Evolutionary conservation across 1,140 invertebrate genomes (phyloP), one percentile per base, ranked within the genome.

Genomic region (Hermetia illucens): DNA sequence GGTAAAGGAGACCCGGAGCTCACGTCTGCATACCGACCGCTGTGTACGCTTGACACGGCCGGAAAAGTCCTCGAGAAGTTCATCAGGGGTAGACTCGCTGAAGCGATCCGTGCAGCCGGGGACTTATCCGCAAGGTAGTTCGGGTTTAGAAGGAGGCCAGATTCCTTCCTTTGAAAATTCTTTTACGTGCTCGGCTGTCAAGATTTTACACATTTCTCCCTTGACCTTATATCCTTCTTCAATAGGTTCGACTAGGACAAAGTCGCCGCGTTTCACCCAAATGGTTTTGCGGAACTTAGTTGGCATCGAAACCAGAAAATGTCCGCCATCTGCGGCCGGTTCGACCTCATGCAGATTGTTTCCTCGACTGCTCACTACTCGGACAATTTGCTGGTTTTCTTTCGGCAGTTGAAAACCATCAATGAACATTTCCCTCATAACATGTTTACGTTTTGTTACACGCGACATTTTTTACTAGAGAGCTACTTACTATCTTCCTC

Each of bases 301-400:
- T 29, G 91, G 90, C 89, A 95, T 93, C 15, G 85, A 89, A 10
- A 80, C 84, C 17, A 88, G 52, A 52, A 76, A 91, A 39, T 50
- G 66, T 30, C 73, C 66, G n/a, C 72, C 69, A 21, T 63, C 52
- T 3, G 20, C n/a, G 1, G 68, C 17, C 3, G 48, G 39, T 58
- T 75, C 67, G 49, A 92, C 82, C 74, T 88, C 82, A 60, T 92
- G 87, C 33, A 95, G 66, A 69, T 94, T 90, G 57, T 93, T 94
- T 15, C 91, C 91, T 47, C 74, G 71, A 29, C 80, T 74, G 44
- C 68, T 70, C 5, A 83, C 40, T 37, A 92, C 73, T 65, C 72
- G 71, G 1, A 89, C 88, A 44, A 94, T 81, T 41, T 73, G 68
- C 58, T 91, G 82, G 24, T 74, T 66, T 19, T 74, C 73, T 30